These are phyloP conservation scores for Agrilus mali DNA, from an alignment of 2,888 invertebrate species.

Conservation along the genomic window DNA sequence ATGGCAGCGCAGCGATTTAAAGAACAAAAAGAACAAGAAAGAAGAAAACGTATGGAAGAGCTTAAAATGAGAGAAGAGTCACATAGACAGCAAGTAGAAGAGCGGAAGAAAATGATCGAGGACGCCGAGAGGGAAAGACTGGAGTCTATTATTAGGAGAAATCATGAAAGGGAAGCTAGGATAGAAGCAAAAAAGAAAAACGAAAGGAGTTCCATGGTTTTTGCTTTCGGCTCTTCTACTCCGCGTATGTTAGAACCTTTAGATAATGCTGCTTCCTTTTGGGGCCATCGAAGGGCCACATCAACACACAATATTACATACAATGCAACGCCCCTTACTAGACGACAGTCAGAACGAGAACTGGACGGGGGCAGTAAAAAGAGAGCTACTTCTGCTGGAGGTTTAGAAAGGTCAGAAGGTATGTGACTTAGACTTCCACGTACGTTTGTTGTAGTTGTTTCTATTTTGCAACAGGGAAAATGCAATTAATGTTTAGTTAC, in stretches of 20 bases:
- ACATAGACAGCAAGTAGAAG: conserved; percentile 62
- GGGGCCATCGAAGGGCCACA: conserved; percentile 80
- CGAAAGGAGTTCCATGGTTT: conserved; percentile 62
- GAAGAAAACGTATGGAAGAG: conserved; percentile 70
- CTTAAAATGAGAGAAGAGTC: conserved; percentile 66
- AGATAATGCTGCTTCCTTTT: conserved; percentile 67
- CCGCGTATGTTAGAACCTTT: conserved; percentile 75
- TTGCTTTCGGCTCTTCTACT: conserved; percentile 87
- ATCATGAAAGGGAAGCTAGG: conserved; percentile 64
- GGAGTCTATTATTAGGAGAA: conserved; percentile 74
- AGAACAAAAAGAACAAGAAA: conserved; percentile 78
- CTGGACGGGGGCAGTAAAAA: conserved; percentile 63
- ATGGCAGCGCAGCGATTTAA: conserved; percentile 80
- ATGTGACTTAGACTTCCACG: conserved; percentile 13
- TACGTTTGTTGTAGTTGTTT: no score
- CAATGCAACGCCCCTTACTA: conserved; percentile 58
- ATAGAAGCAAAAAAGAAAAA: conserved; percentile 68
- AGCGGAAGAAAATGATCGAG: conserved; percentile 78
- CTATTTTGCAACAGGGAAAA: no score
- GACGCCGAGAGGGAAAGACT: conserved; percentile 79
- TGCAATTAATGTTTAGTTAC: no score
- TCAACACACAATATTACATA: conserved; percentile 80
- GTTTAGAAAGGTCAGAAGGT: conserved; percentile 56
- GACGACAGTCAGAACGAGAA: conserved; percentile 76
- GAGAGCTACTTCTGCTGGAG: conserved; percentile 60